phyloP scores from a whole-genome alignment of 1,140 invertebrate species.

The Cryptotermes secundus region DNA sequence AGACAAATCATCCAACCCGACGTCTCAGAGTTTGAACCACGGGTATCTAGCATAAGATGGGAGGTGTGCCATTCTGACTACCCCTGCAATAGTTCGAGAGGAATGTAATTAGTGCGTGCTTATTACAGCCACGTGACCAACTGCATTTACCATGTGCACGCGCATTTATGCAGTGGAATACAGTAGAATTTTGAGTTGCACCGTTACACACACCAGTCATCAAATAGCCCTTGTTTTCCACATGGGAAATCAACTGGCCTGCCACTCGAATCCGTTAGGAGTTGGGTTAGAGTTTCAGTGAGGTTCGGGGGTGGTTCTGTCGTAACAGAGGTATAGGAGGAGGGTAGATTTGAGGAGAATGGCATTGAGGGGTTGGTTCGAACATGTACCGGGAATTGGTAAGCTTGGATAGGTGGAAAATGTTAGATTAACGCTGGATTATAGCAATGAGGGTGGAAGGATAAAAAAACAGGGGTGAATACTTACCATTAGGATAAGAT shows the following conservation, averaged over 20 bases:
- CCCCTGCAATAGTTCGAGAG: too few species aligned
- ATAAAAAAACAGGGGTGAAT: neutral
- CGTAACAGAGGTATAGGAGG: neutral
- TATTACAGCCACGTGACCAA: neutral
- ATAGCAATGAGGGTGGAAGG: neutral
- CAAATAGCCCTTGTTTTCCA: conserved; percentile 7
- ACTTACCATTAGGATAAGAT: neutral
- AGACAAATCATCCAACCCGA: too few species aligned
- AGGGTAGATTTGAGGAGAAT: neutral
- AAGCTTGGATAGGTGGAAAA: neutral
- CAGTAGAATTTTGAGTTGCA: neutral
- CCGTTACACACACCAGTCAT: neutral
- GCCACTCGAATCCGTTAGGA: neutral
- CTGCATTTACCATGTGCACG: neutral
- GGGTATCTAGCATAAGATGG: too few species aligned
- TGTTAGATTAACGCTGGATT: conserved; percentile 2
- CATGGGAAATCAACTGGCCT: conserved; percentile 2
- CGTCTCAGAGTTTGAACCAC: too few species aligned
- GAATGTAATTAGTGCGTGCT: too few species aligned
- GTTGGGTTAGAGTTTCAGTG: neutral
- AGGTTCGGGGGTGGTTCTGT: neutral
- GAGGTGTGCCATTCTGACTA: too few species aligned
- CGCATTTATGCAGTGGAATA: neutral
- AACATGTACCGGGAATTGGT: neutral
- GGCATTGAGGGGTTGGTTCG: neutral